Evolutionary conservation across 2,797 vertebrate genomes (phyloP), one percentile per base, ranked within the genome.

Genomic region (Fundulus diaphanus): DNA sequence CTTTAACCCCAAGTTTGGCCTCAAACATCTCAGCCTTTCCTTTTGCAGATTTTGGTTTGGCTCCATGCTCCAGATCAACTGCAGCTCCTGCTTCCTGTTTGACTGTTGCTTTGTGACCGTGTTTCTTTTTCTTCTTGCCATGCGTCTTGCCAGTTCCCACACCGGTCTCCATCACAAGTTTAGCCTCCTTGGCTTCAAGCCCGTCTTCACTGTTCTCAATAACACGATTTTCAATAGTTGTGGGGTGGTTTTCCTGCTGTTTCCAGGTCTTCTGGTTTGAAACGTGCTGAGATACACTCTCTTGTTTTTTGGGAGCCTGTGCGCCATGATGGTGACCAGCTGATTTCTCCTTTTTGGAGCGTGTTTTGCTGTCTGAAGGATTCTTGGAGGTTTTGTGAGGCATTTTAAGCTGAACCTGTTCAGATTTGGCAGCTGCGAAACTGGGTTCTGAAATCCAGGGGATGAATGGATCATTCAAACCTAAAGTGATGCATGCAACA

Each of bases 91-190:
- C 87, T 7, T 68, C 85, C 0, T 20, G 70, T 57, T 93, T 94
- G 1, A 20, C 33, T 1, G 75, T n/a, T 63, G 73, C 61, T 4
- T 72, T 88, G 59, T 90, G 92, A 33, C 51, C 27, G 4, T 92
- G 91, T 79, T 94, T 95, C 89, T 96, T 96, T 81, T 96, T 95
- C 88, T 95, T 96, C 79, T 94, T 96, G n/a, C 91, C 77, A 0
- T 93, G 92, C 2, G 80, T 4, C 85, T 94, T 96, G 70, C 63
- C 74, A 1, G 85, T 82, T 5, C 76, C 84, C 24, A 81, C 78
- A 24, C 42, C 40, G 0, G 85, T 80, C 49, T 93, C 93, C 37
- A 74, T 88, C 54, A 80, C 79, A 9, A 74, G 0, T 63, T 75
- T 78, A 5, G 66, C 76, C 61, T 91, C 86, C 44, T 83, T 88